Conservation (phyloP, 2,888 invertebrate genomes). For the Zhengitettix transpicula region DNA sequence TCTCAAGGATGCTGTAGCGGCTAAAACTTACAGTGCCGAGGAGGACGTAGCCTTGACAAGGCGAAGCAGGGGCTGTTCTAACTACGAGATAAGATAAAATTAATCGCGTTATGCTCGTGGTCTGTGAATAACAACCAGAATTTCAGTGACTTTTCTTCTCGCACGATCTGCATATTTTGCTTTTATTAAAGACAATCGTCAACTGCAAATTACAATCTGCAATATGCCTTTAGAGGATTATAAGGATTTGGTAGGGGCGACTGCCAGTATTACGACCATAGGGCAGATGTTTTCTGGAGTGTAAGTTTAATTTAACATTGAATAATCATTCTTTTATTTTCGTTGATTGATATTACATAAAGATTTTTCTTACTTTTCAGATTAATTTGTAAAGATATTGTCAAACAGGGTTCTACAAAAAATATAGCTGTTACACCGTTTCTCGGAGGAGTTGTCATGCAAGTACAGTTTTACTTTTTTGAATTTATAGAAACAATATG, state of each 20-base stretch:
- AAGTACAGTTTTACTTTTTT: slow-evolving; percentile 27
- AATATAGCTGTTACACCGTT: slow-evolving; percentile 53
- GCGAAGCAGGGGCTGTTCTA: too few species aligned
- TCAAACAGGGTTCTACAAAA: slow-evolving; percentile 46
- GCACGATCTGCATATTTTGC: too few species aligned
- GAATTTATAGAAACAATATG: background rate
- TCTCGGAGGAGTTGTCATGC: slow-evolving; percentile 61
- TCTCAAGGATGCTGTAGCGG: too few species aligned
- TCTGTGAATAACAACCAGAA: too few species aligned
- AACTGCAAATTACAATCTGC: background rate
- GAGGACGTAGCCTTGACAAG: too few species aligned
- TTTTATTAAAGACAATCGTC: too few species aligned
- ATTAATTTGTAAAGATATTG: slow-evolving; percentile 56
- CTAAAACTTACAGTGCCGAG: too few species aligned
- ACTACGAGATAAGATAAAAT: too few species aligned
- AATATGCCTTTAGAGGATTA: slow-evolving; percentile 40
- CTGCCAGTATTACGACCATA: slow-evolving; percentile 60
- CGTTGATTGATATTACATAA: background rate
- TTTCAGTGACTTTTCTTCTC: too few species aligned
- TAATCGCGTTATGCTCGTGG: too few species aligned
- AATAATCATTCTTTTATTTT: background rate
- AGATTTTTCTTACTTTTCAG: slow-evolving; percentile 17
- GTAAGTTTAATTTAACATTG: slow-evolving; percentile 22
- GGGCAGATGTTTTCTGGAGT: slow-evolving; percentile 69
- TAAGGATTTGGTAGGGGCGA: slow-evolving; percentile 45